Percentiles rank a stretch among this genome's conserved stretches.
Evolutionary conservation across 2,797 vertebrate genomes (phyloP).

Genomic region (Sebastes steindachneri): DNA sequence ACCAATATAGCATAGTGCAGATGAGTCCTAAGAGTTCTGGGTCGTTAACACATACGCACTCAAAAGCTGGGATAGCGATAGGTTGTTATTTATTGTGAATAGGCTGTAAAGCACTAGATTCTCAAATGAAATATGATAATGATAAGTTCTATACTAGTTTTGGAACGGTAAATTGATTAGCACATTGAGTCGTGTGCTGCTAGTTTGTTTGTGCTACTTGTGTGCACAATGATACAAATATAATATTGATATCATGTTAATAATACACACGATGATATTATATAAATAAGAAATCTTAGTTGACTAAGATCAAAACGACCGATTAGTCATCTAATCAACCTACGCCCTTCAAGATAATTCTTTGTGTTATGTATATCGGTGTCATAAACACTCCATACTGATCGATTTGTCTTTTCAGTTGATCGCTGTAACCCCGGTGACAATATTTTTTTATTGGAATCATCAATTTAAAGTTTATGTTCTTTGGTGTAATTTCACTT

Average conservation of each 20-base stretch:
- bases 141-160: background rate
- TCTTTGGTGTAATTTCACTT: background rate
- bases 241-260: too few relatives aligned
- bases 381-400: background rate
- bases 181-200: background rate
- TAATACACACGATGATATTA: too few relatives aligned
- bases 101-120: background rate
- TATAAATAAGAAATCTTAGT: too few relatives aligned
- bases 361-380: background rate
- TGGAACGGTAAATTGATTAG: background rate
- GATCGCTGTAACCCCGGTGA: background rate
- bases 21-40: background rate
- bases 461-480: background rate
- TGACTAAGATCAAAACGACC: too few relatives aligned
- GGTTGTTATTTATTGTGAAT: background rate
- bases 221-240: background rate
- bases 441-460: constrained; percentile 11
- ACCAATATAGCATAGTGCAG: background rate
- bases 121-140: background rate
- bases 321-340: rapidly evolving
- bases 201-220: background rate
- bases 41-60: background rate
- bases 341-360: background rate
- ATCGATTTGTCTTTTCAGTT: background rate
- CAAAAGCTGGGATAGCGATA: background rate